phyloP scores from a whole-genome alignment of 2,113 vertebrate species.

The Plecturocebus donacophilus region DNA sequence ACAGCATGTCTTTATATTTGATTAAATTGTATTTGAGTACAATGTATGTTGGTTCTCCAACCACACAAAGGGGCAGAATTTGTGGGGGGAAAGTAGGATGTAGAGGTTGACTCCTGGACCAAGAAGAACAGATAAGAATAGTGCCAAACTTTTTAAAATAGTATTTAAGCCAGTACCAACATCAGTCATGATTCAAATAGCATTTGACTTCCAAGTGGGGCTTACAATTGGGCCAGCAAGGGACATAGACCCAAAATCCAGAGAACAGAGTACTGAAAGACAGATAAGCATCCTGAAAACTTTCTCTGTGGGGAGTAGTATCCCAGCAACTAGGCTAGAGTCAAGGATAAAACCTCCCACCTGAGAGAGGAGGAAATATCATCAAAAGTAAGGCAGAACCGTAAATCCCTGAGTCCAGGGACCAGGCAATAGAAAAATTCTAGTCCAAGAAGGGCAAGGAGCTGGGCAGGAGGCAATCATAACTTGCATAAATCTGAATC shows the following conservation, averaged over 20 bases:
- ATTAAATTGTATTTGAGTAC: background rate
- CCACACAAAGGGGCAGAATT: background rate
- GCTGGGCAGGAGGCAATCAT: background rate
- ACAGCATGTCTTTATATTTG: background rate
- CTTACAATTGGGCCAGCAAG: background rate
- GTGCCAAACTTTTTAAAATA: background rate
- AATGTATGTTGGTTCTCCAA: background rate
- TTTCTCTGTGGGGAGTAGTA: background rate
- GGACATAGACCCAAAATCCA: background rate
- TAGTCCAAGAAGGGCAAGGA: background rate
- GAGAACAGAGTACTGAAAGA: background rate
- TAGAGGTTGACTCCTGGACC: background rate
- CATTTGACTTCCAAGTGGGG: background rate
- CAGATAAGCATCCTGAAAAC: background rate
- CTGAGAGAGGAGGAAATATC: background rate
- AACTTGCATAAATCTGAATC: background rate
- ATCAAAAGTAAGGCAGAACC: background rate
- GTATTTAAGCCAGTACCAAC: background rate
- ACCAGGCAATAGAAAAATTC: background rate
- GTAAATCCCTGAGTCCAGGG: too few relatives aligned
- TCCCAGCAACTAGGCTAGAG: background rate
- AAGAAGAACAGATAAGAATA: background rate
- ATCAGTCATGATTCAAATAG: background rate
- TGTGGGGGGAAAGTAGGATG: background rate
- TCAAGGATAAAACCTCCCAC: background rate